A percentile compares a stretch with the other conserved stretches of the same genome.
These are phyloP conservation scores for Clavelina lepadiformis DNA, from an alignment of 23 tunicate genomes.

Conservation along the genomic window DNA sequence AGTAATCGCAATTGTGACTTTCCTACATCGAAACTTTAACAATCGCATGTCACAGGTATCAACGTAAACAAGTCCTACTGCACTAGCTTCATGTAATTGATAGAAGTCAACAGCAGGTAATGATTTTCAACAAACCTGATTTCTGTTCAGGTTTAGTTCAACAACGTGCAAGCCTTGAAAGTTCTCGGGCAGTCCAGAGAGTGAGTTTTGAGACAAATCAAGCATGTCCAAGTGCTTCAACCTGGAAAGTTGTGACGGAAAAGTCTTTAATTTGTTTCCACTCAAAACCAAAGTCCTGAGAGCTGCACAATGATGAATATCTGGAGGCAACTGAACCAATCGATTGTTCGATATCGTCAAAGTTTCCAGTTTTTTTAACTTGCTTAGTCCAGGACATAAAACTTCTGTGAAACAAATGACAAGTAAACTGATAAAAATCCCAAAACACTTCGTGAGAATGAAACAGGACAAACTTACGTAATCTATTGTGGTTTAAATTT, in stretches of 20 bases:
- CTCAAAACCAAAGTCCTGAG: slow-evolving; percentile 41
- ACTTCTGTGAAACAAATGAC: slow-evolving; percentile 25
- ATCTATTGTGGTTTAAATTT: slow-evolving; percentile 36
- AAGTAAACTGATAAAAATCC: too few relatives aligned
- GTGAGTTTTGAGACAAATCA: slow-evolving; percentile 50
- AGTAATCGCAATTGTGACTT: too few relatives aligned
- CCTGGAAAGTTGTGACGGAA: slow-evolving; percentile 35
- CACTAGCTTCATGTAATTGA: too few relatives aligned
- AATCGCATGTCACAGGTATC: too few relatives aligned
- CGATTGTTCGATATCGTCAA: slow-evolving; percentile 40
- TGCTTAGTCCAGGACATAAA: slow-evolving; percentile 37
- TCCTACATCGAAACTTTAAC: too few relatives aligned
- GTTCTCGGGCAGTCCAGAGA: slow-evolving; percentile 37
- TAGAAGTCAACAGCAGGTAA: too few relatives aligned
- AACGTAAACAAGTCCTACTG: too few relatives aligned
- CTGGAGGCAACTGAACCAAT: slow-evolving; percentile 39
- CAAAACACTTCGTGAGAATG: too few relatives aligned
- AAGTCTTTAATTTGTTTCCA: slow-evolving; percentile 24
- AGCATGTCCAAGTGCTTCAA: slow-evolving; percentile 46
- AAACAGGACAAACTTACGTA: slow-evolving; percentile 34
- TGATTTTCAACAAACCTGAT: slow-evolving; percentile 43
- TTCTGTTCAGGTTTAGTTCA: slow-evolving; percentile 66
- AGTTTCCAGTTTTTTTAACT: slow-evolving; percentile 63
- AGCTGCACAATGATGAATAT: slow-evolving; percentile 20
- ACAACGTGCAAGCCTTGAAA: slow-evolving; percentile 38